phyloP scores from a whole-genome alignment of 1,140 invertebrate genomes.

The Phortica variegata region DNA sequence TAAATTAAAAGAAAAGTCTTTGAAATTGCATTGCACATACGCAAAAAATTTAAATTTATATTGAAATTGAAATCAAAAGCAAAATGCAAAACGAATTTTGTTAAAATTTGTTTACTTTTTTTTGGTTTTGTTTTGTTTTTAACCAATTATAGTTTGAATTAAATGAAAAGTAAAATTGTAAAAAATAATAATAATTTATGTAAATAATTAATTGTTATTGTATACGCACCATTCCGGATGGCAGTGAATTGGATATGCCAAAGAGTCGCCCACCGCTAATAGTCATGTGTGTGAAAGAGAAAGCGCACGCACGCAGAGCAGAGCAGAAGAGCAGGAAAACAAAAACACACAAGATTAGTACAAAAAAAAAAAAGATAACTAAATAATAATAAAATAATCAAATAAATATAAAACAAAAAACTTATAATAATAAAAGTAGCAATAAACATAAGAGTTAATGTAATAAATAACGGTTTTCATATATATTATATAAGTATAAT shows the following conservation, averaged over 20 bases:
- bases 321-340: neutral
- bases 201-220: neutral
- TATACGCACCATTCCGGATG: slow-evolving; percentile 56
- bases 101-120: too few relatives aligned
- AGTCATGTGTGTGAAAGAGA: slow-evolving; percentile 7
- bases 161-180: slow-evolving; percentile 8
- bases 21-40: slow-evolving; percentile 43
- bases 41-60: slow-evolving; percentile 30
- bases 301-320: too few relatives aligned
- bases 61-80: slow-evolving; percentile 22
- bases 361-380: neutral
- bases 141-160: slow-evolving; percentile 18
- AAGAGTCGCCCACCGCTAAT: slow-evolving; percentile 54
- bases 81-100: slow-evolving; percentile 26
- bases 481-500: too few relatives aligned
- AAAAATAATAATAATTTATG: slow-evolving; percentile 6
- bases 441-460: too few relatives aligned
- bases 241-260: slow-evolving; percentile 57
- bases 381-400: slow-evolving; percentile 3
- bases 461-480: too few relatives aligned
- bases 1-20: too few relatives aligned
- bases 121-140: slow-evolving; percentile 7
- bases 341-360: neutral
- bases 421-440: slow-evolving; percentile 4
- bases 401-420: slow-evolving; percentile 18